Base-by-base conservation (phyloP, 2,888 invertebrate species). In the Rhabditophanes sp. region DNA sequence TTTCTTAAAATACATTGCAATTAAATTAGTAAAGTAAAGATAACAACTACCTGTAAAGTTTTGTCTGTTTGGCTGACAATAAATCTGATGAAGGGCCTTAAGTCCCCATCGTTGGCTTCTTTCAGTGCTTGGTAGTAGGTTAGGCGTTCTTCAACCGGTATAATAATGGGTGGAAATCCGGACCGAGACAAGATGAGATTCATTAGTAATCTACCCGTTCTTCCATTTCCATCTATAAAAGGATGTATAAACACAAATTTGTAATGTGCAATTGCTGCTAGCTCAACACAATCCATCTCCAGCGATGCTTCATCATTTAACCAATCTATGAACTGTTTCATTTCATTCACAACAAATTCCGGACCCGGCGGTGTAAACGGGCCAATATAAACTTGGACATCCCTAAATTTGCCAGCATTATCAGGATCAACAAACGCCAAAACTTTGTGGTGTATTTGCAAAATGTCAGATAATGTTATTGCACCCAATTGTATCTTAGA, bases 201-300 rank as follows among this genome's bases (percentile, higher is more conserved):
- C 88, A 93, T 90, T 2, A 93, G 74, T 16, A 93, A 73, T 18
- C 93, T 75, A 9, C 87, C 84, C 0, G 90, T 90, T 59, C 93
- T 75, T 0, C 90, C 93, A 64, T 93, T 93, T 29, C 93, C 90
- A 67, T 93, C 90, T 2, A 79, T 75, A 69, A 93, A 93, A 0
- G 93, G 93, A 71, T 93, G 93, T 50, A 93, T 87, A 64, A 82
- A 81, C 0, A 93, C 93, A 26, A 93, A 68, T 69, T 87, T 87
- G 69, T 90, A 93, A 70, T 93, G 93, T 0, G 87, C 88, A 33
- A 90, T 69, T 0, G 93, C 90, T 31, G 90, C 88, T 64, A 81
- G 80, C 66, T 84, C 82, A 51, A 88, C 80, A 14, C 87, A 84
- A 72, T 88, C 87, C 67, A 88, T 70, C 25, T 77, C 76, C 42